A percentile compares a stretch with the other conserved stretches of the same genome.
Evolutionary conservation across 1,140 invertebrate genomes (phyloP).

Genomic region (Euwallacea fornicatus): DNA sequence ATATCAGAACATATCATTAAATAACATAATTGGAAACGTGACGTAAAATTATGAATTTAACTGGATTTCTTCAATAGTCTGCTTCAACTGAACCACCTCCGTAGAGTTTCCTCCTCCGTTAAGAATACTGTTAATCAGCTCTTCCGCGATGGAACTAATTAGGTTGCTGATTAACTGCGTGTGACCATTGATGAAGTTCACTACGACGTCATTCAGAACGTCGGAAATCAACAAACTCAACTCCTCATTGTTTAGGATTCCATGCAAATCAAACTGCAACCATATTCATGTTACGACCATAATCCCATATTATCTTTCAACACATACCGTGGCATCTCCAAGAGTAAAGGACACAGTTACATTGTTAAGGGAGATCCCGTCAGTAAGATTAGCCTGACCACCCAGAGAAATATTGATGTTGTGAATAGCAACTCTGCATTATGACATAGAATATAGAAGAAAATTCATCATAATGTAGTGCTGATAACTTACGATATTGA

Average conservation of each 20-base stretch:
- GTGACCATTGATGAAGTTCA: neutral
- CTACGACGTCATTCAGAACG: neutral
- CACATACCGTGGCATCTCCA: neutral
- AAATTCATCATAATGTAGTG: neutral
- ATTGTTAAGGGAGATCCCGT: neutral
- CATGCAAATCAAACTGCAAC: neutral
- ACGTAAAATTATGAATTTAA: too few relatives aligned
- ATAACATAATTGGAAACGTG: too few relatives aligned
- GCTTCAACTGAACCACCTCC: neutral
- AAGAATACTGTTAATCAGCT: neutral
- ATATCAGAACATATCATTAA: too few relatives aligned
- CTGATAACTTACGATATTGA: neutral
- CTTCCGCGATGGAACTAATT: neutral
- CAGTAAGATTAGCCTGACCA: neutral
- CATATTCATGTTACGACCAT: neutral
- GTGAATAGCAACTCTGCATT: neutral
- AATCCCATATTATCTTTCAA: neutral
- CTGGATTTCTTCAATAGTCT: too few relatives aligned
- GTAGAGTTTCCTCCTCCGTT: neutral
- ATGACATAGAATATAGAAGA: neutral
- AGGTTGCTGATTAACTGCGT: neutral
- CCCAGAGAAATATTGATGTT: neutral
- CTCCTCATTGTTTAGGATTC: neutral
- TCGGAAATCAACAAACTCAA: neutral
- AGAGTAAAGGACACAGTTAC: neutral